Evolutionary conservation across 2,113 vertebrate species (phyloP), one percentile per base, ranked within the genome.

Genomic region (Mormoops blainvillei): DNA sequence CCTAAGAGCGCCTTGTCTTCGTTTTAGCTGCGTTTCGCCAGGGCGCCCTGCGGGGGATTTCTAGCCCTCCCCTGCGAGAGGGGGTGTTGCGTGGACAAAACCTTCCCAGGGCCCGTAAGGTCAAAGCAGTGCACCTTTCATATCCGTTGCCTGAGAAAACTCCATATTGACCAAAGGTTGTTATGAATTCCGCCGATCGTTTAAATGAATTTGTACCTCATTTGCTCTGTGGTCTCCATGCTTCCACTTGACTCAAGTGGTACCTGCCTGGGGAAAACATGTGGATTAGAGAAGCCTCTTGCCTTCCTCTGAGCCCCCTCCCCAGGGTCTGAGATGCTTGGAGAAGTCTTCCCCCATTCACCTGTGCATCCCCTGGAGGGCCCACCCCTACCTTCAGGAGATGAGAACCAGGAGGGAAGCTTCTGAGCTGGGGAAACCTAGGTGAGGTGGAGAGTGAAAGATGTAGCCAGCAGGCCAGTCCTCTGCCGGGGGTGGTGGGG

Each of bases 91-190:
- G 3, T 13, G 20, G 58, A 87, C 28, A 38, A 93, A 88, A 38
- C 14, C 33, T 76, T 65, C 26, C 85, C 48, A 24, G 18, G 1
- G 24, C 63, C 78, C n/a, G 2, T 2, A 38, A 94, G 87, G 70
- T 90, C 84, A 92, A 81, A 63, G 86, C 41, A 7, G 3, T n/a
- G 80, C 24, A 28, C 65, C 65, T 84, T 92, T 65, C 28, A 71
- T 36, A 71, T 76, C 67, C 2, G 0, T 33, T 38, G 70, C 76
- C 77, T 52, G 45, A 31, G 43, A 10, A 52, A 36, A 31, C 22
- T 8, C 2, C 24, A 10, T 33, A 19, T 3, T 70, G 85, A 86
- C 36, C 43, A 18, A 70, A 92, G 76, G 50, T 58, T 76, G 11
- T 78, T 24, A 58, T 26, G 61, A 80, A 56, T 10, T 50, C n/a